Conservation (phyloP, 2,888 invertebrate genomes). For the Scaptomyza reducta region DNA sequence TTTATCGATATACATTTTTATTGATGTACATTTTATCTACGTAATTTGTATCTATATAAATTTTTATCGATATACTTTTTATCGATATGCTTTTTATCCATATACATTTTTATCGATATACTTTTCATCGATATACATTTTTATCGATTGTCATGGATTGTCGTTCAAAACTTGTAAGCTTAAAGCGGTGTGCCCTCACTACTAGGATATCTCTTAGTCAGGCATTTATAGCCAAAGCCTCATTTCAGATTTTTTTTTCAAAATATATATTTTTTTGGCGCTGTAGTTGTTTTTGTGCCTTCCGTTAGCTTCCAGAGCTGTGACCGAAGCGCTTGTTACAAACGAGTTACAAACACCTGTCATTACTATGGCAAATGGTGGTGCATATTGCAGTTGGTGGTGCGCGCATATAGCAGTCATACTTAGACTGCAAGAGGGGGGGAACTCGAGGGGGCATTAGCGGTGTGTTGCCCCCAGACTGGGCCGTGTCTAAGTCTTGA, state of each 20-base stretch:
- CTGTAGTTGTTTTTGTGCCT: conserved; percentile 43
- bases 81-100: too few species aligned
- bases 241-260: conserved; percentile 20
- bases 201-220: conserved; percentile 14
- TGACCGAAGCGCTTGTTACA: conserved; percentile 45
- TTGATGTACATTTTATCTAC: too few species aligned
- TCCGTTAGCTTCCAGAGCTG: conserved; percentile 64
- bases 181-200: too few species aligned
- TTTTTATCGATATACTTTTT: too few species aligned
- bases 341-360: conserved; percentile 80
- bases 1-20: too few species aligned
- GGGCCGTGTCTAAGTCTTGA: conserved; percentile 24
- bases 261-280: conserved; percentile 36
- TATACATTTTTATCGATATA: neutral
- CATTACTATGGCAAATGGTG: conserved; percentile 75
- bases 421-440: neutral
- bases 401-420: conserved; percentile 18
- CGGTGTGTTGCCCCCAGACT: conserved; percentile 23
- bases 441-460: neutral
- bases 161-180: neutral
- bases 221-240: neutral
- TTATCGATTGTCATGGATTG: neutral
- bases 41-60: neutral
- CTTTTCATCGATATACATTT: too few species aligned
- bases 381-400: conserved; percentile 47